These are phyloP conservation scores for Labrus mixtus DNA, from an alignment of 2,113 vertebrate genomes.

Conservation along the genomic window DNA sequence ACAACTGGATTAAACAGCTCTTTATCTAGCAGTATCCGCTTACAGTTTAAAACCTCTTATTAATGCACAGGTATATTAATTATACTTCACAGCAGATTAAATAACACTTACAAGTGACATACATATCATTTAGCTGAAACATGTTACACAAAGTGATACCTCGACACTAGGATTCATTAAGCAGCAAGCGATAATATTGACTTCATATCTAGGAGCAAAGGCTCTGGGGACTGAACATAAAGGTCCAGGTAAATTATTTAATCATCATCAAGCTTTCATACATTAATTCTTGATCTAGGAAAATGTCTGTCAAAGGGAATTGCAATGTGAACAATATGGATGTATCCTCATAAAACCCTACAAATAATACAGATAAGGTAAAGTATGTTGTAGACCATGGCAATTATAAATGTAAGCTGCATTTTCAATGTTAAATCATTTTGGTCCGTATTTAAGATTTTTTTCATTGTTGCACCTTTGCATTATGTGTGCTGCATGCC, in stretches of 20 bases:
- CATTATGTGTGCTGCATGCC: background rate
- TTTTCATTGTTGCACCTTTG: background rate
- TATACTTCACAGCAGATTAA: background rate
- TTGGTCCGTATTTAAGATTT: background rate
- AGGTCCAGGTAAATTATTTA: background rate
- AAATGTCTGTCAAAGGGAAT: background rate
- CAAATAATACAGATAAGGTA: too few relatives aligned
- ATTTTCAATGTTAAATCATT: too few relatives aligned
- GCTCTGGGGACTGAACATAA: too few relatives aligned
- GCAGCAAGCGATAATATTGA: background rate
- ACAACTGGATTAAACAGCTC: background rate
- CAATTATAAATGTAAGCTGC: too few relatives aligned
- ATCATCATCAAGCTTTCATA: background rate
- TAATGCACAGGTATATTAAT: too few relatives aligned
- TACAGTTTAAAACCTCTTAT: background rate
- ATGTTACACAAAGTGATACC: too few relatives aligned
- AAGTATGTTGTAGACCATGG: too few relatives aligned
- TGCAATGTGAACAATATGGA: background rate
- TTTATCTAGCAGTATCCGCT: background rate
- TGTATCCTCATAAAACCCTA: too few relatives aligned
- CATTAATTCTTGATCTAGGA: background rate
- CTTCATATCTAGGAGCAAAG: background rate
- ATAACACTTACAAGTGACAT: background rate
- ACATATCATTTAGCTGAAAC: background rate
- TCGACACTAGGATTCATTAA: too few relatives aligned